Percentiles rank a stretch among this genome's conserved stretches.
phyloP scores from a whole-genome alignment of 2,113 vertebrate species.

The Burhinus oedicnemus region DNA sequence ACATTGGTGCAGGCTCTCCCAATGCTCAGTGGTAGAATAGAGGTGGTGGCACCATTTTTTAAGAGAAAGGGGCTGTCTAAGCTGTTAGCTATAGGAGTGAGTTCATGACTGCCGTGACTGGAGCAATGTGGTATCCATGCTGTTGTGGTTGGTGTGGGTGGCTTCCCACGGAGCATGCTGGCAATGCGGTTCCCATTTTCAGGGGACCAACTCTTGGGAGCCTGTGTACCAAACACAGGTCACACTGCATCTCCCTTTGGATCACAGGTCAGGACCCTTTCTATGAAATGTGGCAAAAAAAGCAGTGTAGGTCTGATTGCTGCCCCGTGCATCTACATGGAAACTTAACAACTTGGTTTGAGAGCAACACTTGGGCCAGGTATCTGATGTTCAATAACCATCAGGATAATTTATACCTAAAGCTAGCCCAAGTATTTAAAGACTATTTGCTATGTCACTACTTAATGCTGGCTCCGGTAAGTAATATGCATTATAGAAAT shows the following conservation, averaged over 20 bases:
- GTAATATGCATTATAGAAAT: neutral
- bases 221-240: neutral
- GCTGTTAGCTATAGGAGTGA: neutral
- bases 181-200: neutral
- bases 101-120: neutral
- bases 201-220: neutral
- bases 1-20: neutral
- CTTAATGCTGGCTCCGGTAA: neutral
- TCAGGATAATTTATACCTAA: neutral
- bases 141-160: neutral
- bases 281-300: neutral
- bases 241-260: neutral
- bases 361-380: neutral
- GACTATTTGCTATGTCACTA: neutral
- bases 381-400: neutral
- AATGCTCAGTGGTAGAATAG: neutral
- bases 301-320: neutral
- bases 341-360: neutral
- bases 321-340: neutral
- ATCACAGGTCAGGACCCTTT: neutral
- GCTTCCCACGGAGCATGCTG: rapidly evolving
- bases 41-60: neutral
- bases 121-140: rapidly evolving
- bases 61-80: neutral
- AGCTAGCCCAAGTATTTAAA: neutral